Evolutionary conservation across 1,140 invertebrate genomes (phyloP), one percentile per base, ranked within the genome.

Genomic region (Eufriesea mexicana): DNA sequence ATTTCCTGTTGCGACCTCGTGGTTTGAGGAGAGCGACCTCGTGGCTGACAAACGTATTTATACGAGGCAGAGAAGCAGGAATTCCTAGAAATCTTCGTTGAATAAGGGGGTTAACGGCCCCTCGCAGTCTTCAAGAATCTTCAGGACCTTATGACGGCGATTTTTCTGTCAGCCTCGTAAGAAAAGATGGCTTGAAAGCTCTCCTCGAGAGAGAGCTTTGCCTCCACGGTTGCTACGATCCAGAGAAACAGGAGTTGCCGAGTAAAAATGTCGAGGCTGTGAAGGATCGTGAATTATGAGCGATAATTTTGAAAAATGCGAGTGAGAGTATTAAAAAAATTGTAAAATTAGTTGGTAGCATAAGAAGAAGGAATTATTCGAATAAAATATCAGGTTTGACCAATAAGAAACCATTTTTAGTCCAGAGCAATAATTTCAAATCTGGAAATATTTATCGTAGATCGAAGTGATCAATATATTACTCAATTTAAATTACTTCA

Each of bases 71-170:
- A 42, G 16, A 23, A 14, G 2, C 0, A n/a, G 18, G 16, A 47
- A 45, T 18, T 25, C 8, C 7, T 57, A 28, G 55, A 54, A 75
- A 57, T 10, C 45, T 51, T 54, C 35, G 35, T 25, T 70, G 23
- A 77, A 83, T 77, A 83, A 70, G 7, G 59, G 45, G 66, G 80
- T 62, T 70, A 77, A 61, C 55, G 18, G 61, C 45, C 54, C 47
- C n/a, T 77, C 45, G 18, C 35, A 57, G 18, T 16, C 64, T 61
- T 16, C 16, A 18, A 25, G 47, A 28, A 78, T 67, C 66, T 45
- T 51, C 66, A 18, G 45, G 14, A 78, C n/a, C 55, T 45, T 18
- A 12, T 23, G 12, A 51, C 54, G 25, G n/a, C 47, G 28, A 77
- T 77, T 77, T 83, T 67, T 45, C 51, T 64, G 7, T 35, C 25